Percentiles rank a stretch among this genome's conserved stretches.
Evolutionary conservation across 2,888 invertebrate genomes (phyloP).

Genomic region (Acanthosepion lycidas): DNA sequence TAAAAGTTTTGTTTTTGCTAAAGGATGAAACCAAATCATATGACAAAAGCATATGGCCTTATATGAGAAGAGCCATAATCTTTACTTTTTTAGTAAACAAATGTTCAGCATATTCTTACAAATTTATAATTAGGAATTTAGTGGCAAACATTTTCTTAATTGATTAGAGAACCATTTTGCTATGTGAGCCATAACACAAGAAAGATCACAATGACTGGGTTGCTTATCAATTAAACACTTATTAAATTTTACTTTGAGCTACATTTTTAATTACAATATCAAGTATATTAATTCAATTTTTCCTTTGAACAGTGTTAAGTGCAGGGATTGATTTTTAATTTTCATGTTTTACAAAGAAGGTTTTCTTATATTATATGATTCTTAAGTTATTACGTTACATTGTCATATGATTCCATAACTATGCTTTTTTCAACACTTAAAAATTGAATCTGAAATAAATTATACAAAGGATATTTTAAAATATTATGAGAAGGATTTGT

Average conservation of each 20-base stretch:
- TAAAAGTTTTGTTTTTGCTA: not conserved
- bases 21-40: not conserved
- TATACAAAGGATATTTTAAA: no score
- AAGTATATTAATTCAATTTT: not conserved
- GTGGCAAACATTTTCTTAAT: not conserved
- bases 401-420: no score
- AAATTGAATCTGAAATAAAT: no score
- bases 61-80: not conserved
- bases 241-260: not conserved
- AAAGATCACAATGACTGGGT: not conserved
- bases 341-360: no score
- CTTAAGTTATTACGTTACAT: no score
- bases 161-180: not conserved
- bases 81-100: not conserved
- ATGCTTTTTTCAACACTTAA: no score
- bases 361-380: no score
- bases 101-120: not conserved
- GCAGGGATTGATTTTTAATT: no score
- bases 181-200: not conserved
- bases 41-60: not conserved
- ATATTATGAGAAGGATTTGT: no score
- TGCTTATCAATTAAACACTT: not conserved
- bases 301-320: not conserved
- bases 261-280: not conserved
- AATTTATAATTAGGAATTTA: not conserved